These are phyloP conservation scores for Australoheros scitulus DNA, from an alignment of 2,113 vertebrate species.

Conservation along the genomic window DNA sequence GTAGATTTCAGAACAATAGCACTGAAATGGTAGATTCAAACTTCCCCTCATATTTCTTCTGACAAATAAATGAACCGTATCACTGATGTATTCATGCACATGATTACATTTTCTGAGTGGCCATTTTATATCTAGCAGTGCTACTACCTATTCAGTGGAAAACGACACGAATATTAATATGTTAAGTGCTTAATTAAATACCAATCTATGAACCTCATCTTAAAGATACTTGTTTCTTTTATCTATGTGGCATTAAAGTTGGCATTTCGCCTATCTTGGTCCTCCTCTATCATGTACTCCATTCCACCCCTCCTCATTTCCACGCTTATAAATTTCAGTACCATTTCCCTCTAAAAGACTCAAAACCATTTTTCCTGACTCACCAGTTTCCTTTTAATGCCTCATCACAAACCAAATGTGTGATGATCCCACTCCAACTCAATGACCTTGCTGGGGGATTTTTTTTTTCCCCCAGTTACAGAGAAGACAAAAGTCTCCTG, in stretches of 20 bases:
- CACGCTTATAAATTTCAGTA: conserved; percentile 3
- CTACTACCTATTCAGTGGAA: background rate
- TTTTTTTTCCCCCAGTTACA: no score
- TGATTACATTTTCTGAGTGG: background rate
- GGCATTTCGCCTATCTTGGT: conserved; percentile 18
- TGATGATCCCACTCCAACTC: background rate
- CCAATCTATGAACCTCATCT: conserved; percentile 31
- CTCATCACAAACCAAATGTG: background rate
- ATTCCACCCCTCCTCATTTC: background rate
- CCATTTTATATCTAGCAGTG: background rate
- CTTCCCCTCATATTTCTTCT: background rate
- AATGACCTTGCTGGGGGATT: background rate
- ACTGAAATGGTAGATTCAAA: background rate
- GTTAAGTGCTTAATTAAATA: conserved; percentile 6
- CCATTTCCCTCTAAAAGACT: background rate
- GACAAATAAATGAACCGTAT: background rate
- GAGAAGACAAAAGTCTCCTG: background rate
- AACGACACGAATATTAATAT: conserved; percentile 38
- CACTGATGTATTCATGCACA: background rate
- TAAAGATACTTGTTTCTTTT: conserved; percentile 34
- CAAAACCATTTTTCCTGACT: conserved; percentile 3
- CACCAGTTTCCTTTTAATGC: background rate
- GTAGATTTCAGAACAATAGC: no score
- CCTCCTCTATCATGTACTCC: background rate
- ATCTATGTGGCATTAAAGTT: conserved; percentile 31